Percentiles rank a stretch among this genome's conserved stretches.
Evolutionary conservation across 2,888 invertebrate genomes (phyloP).

Genomic region (Hypomecis punctinalis): DNA sequence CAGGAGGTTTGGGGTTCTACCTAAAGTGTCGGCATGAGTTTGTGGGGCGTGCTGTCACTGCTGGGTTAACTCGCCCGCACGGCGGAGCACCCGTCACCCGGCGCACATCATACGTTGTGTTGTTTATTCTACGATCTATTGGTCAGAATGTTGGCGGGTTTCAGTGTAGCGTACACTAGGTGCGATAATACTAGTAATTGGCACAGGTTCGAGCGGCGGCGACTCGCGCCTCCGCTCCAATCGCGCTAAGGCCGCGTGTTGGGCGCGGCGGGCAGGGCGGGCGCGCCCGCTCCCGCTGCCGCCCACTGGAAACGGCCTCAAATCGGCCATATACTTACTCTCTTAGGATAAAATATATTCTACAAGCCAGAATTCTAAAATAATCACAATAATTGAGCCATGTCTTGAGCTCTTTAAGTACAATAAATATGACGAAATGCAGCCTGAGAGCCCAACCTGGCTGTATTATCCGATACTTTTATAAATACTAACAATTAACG

Average conservation of each 20-base stretch:
- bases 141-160: neutral
- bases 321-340: no score
- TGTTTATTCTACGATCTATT: no score
- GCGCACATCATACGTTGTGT: no score
- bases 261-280: neutral
- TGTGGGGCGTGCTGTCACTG: no score
- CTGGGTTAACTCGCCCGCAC: no score
- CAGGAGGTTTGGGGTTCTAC: no score
- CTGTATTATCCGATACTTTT: neutral
- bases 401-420: conserved; percentile 8
- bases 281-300: neutral
- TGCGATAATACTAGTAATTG: conserved; percentile 44
- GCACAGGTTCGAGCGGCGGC: conserved; percentile 41
- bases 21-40: no score
- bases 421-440: conserved; percentile 6
- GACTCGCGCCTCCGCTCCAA: neutral
- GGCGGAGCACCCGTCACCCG: no score
- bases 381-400: conserved; percentile 13
- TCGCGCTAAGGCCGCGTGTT: no score
- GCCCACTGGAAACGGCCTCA: no score
- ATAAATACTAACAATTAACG: conserved; percentile 1
- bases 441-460: conserved; percentile 1
- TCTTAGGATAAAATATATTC: neutral
- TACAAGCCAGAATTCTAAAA: neutral
- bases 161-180: neutral